Conservation (phyloP, 2,113 vertebrate genomes). For the Stictonetta naevosa region DNA sequence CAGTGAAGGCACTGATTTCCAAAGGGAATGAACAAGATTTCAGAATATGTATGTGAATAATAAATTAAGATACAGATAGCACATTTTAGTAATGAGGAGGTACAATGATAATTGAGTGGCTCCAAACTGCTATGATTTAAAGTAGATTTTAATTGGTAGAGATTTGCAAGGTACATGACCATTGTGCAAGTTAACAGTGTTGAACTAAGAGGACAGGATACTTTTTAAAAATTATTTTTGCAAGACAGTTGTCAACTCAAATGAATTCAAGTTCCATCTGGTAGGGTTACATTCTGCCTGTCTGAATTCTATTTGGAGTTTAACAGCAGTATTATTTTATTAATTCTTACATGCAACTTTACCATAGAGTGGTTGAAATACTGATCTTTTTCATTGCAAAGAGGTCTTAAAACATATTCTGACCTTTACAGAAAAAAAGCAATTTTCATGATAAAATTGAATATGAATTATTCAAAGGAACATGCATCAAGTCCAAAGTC, state of each 20-base stretch:
- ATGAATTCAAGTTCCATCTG: neutral
- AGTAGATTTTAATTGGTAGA: constrained; percentile 40
- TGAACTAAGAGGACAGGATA: neutral
- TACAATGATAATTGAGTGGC: constrained; percentile 10
- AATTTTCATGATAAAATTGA: neutral
- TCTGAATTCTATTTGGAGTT: neutral
- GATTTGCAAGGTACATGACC: neutral
- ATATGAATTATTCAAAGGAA: neutral
- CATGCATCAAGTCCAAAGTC: neutral
- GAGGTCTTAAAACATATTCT: neutral
- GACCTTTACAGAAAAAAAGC: neutral
- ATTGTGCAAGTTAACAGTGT: neutral
- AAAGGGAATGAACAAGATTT: constrained; percentile 17
- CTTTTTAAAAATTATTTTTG: neutral
- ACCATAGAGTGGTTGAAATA: neutral
- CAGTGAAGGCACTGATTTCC: neutral
- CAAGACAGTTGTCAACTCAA: neutral
- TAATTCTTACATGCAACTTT: neutral
- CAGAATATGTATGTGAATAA: constrained; percentile 12
- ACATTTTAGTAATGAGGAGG: constrained; percentile 20
- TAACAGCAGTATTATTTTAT: neutral
- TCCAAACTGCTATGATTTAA: constrained; percentile 21
- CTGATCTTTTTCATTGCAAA: neutral
- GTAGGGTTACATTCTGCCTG: neutral
- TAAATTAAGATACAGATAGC: neutral